phyloP scores from a whole-genome alignment of 2,113 vertebrate genomes.

The Eptesicus fuscus region DNA sequence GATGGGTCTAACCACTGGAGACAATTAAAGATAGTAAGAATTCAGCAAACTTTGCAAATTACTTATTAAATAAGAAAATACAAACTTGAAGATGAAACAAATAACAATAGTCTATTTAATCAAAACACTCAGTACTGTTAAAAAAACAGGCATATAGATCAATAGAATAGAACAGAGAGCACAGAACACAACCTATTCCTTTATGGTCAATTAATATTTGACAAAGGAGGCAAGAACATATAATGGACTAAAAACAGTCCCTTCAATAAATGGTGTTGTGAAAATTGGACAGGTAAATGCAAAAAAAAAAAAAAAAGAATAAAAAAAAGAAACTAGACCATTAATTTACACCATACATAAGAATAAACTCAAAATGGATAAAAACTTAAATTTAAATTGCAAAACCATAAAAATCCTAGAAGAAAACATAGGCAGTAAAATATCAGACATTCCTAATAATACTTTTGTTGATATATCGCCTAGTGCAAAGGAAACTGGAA shows the following conservation, averaged over 20 bases:
- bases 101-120: not conserved
- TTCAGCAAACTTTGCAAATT: conserved; percentile 12
- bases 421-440: not conserved
- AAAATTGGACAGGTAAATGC: too few relatives aligned
- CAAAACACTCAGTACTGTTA: not conserved
- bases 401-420: not conserved
- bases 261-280: too few relatives aligned
- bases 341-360: not conserved
- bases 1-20: not conserved
- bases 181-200: not conserved
- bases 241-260: too few relatives aligned
- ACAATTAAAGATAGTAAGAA: not conserved
- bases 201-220: too few relatives aligned
- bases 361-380: not conserved
- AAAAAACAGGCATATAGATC: not conserved
- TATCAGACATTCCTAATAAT: not conserved
- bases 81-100: not conserved
- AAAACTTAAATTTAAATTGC: not conserved
- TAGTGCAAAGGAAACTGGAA: not conserved
- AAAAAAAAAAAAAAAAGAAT: too few relatives aligned
- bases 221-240: too few relatives aligned
- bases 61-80: not conserved
- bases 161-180: not conserved
- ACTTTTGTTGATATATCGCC: not conserved
- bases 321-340: not conserved